Evolutionary conservation across 2,888 invertebrate species (phyloP).

Genomic region (Melanchra persicariae): DNA sequence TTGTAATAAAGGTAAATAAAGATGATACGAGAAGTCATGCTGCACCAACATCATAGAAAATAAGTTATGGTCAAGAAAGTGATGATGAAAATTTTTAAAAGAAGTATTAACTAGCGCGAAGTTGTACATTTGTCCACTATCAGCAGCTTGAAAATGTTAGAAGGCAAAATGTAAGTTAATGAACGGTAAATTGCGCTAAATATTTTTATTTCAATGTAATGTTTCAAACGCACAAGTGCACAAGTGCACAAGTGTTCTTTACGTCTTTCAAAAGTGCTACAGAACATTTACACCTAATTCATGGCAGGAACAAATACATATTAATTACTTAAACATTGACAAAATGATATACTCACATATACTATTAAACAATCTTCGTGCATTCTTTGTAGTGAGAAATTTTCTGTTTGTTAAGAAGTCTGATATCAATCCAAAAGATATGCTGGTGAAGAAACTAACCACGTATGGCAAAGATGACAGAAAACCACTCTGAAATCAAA

Average conservation of each 20-base stretch:
- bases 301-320: neutral
- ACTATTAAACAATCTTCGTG: slow-evolving; percentile 86
- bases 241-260: neutral
- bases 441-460: slow-evolving; percentile 86
- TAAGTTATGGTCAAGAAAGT: neutral
- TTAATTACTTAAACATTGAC: neutral
- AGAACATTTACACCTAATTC: neutral
- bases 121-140: no score
- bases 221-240: no score
- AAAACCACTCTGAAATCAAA: slow-evolving; percentile 89
- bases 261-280: neutral
- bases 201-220: no score
- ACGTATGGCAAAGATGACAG: slow-evolving; percentile 92
- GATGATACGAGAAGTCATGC: neutral
- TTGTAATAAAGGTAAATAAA: neutral
- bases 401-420: slow-evolving; percentile 86
- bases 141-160: neutral
- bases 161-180: neutral
- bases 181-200: neutral
- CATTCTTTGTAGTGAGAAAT: slow-evolving; percentile 71
- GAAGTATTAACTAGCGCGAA: no score
- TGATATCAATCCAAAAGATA: slow-evolving; percentile 90
- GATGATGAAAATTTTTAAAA: no score
- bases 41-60: neutral
- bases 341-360: slow-evolving; percentile 78